Evolutionary conservation across 2,888 invertebrate genomes (phyloP).

Genomic region (Polydrusus cervinus): DNA sequence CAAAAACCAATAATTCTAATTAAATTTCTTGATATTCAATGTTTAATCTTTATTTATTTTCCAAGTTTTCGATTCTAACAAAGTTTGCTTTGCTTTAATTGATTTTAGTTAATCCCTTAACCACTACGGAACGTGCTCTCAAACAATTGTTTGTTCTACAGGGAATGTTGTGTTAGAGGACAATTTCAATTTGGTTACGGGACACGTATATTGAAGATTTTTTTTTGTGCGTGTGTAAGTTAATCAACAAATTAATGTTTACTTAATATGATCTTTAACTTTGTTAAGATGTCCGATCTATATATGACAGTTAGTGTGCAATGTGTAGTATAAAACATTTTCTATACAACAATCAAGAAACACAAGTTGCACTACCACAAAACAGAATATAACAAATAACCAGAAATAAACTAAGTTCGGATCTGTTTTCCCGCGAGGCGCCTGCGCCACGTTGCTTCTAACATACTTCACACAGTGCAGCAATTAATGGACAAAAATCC

Average conservation of each 20-base stretch:
- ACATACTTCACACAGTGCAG: too few species aligned
- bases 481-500: too few species aligned
- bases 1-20: not conserved
- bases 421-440: too few species aligned
- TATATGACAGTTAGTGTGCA: too few species aligned
- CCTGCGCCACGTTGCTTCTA: too few species aligned
- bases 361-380: too few species aligned
- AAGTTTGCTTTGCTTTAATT: slow-evolving; percentile 17
- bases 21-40: slow-evolving; percentile 6
- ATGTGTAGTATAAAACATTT: too few species aligned
- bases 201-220: not conserved
- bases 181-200: not conserved
- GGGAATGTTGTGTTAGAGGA: not conserved
- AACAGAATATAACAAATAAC: too few species aligned
- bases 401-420: not conserved
- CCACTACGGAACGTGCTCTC: slow-evolving; percentile 4
- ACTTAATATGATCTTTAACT: too few species aligned
- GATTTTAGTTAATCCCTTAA: slow-evolving; percentile 5
- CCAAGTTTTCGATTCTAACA: slow-evolving; percentile 7
- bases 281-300: too few species aligned
- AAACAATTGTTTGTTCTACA: not conserved
- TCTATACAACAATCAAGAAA: too few species aligned
- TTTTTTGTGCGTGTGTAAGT: not conserved
- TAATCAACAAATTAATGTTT: not conserved
- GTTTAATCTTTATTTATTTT: slow-evolving; percentile 7